Percentiles rank a stretch among this genome's conserved stretches.
Conservation (phyloP, 2,888 invertebrate species). For the Lypha dubia region DNA sequence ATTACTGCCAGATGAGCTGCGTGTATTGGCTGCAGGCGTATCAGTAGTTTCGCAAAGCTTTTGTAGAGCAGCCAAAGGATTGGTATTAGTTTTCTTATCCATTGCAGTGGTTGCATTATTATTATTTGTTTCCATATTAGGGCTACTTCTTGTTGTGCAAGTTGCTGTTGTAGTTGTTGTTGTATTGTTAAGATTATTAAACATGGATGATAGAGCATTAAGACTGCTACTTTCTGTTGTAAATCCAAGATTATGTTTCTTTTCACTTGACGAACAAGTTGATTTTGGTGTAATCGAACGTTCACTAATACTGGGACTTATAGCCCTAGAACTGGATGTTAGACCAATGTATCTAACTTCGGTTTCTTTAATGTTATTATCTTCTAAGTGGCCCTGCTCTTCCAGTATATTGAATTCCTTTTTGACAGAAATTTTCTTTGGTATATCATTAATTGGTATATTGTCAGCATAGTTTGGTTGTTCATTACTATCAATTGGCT, state of each 20-base stretch:
- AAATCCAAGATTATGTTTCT: constrained; percentile 76
- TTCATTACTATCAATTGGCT: constrained; percentile 77
- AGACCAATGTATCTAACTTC: constrained; percentile 49
- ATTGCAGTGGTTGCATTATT: constrained; percentile 71
- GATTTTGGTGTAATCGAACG: constrained; percentile 90
- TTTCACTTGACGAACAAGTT: constrained; percentile 83
- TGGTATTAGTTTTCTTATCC: constrained; percentile 85
- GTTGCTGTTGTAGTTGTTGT: constrained; percentile 59
- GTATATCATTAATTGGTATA: constrained; percentile 66
- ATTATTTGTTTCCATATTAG: constrained; percentile 59
- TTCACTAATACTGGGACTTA: constrained; percentile 89
- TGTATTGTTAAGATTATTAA: constrained; percentile 87
- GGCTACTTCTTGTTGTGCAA: constrained; percentile 76
- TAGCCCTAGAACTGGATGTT: constrained; percentile 76
- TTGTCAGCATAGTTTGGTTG: constrained; percentile 77
- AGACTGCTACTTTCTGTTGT: constrained; percentile 85
- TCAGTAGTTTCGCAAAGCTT: constrained; percentile 98
- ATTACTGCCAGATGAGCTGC: constrained; percentile 70
- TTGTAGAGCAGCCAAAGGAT: constrained; percentile 96
- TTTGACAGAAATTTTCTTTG: constrained; percentile 83
- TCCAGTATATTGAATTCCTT: constrained; percentile 81
- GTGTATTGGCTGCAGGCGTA: constrained; percentile 81
- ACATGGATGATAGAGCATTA: constrained; percentile 94
- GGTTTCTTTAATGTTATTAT: constrained; percentile 26
- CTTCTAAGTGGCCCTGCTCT: constrained; percentile 57